Evolutionary conservation across 2,797 vertebrate species (phyloP).

Genomic region (Catamblyrhynchus diadema): DNA sequence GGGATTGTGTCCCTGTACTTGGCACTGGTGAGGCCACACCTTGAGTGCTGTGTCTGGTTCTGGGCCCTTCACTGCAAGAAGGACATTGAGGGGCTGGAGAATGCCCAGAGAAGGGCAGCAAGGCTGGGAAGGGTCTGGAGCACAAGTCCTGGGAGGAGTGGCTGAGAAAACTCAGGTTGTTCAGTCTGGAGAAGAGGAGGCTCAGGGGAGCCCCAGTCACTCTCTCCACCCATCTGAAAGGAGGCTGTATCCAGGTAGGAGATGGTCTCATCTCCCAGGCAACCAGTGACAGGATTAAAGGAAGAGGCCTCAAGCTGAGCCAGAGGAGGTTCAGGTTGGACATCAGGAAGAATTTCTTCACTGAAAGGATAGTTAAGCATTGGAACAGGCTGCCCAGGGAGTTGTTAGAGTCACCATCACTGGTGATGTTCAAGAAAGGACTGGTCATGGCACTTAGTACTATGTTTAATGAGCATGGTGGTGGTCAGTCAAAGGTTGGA

Average conservation of each 20-base stretch:
- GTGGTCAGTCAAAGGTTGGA: neutral
- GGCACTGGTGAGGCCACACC: neutral
- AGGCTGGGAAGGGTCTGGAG: neutral
- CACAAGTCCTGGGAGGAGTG: rapidly evolving
- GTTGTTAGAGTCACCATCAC: neutral
- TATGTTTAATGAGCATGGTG: neutral
- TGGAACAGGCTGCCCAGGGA: neutral
- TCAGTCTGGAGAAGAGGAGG: neutral
- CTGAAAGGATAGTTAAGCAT: neutral
- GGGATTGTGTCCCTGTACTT: neutral
- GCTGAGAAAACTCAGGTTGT: rapidly evolving
- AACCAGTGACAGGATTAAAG: neutral
- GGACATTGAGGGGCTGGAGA: neutral
- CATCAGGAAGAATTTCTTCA: neutral
- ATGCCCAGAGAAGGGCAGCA: neutral
- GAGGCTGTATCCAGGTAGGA: no score
- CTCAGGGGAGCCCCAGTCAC: neutral
- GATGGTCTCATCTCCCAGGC: neutral
- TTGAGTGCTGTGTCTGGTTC: rapidly evolving
- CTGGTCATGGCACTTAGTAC: neutral
- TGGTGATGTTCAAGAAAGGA: neutral
- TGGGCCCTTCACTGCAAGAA: rapidly evolving
- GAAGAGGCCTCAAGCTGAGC: no score
- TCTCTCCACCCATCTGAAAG: neutral
- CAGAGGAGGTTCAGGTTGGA: neutral